Evolutionary conservation across 92 coral and sea anemone genomes (phyloP).

Genomic region (Palythoa grandiflora): DNA sequence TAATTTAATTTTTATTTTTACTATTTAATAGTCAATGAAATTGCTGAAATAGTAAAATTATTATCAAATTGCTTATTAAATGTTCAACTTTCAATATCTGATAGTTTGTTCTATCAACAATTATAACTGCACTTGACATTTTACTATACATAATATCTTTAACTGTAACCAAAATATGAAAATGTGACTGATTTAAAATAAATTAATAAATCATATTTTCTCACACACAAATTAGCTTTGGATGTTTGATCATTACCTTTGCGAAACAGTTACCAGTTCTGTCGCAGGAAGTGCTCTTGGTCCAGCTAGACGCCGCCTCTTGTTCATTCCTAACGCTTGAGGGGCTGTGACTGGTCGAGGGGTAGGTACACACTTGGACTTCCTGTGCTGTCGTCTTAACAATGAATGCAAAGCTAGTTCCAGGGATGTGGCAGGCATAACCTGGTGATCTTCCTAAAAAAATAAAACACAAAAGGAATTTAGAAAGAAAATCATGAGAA

Average conservation of each 20-base stretch:
- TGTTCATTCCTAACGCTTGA: conserved; percentile 74
- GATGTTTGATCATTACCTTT: conserved; percentile 57
- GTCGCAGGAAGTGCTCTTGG: conserved; percentile 74
- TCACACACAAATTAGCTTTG: neutral
- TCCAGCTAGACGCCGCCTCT: conserved; percentile 91
- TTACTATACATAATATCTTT: neutral
- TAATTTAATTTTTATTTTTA: neutral
- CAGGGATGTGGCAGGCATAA: conserved; percentile 56
- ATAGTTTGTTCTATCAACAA: neutral
- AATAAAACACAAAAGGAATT: neutral
- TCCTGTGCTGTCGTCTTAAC: conserved; percentile 84
- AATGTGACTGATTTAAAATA: neutral
- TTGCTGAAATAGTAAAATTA: no score
- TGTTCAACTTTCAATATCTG: neutral
- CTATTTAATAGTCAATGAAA: neutral
- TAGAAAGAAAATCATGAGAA: neutral
- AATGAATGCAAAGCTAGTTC: conserved; percentile 84
- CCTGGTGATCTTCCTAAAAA: conserved; percentile 52
- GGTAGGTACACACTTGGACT: conserved; percentile 64
- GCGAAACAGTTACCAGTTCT: conserved; percentile 66
- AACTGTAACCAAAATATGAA: no score
- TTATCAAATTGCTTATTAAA: no score
- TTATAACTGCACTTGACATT: neutral
- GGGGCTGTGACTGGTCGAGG: conserved; percentile 92
- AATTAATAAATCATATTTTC: neutral